Evolutionary conservation across 1,140 invertebrate genomes (phyloP), one percentile per base, ranked within the genome.

Genomic region (Hycleus cichorii): DNA sequence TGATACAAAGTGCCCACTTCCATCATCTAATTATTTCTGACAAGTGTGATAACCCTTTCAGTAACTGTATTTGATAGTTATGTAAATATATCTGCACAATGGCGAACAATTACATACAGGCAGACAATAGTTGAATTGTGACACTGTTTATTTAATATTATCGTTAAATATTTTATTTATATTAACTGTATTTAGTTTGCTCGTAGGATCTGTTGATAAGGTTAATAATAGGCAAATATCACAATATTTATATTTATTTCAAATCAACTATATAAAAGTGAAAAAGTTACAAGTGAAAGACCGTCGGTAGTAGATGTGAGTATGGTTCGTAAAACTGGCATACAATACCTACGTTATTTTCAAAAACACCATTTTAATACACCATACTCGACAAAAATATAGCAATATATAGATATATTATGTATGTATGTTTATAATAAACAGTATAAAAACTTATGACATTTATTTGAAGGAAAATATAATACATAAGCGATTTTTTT

Each of bases 231-330:
- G 32, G 3, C 32, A 1, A 32, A 32, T 32, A 32, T 32, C 32
- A 32, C 32, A 7, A 32, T 32, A 47, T 73, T 72, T 73, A 73
- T 69, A 72, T 73, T 71, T 72, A 73, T 71, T 73, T 69, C 59
- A 68, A 68, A 70, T 67, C 67, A 69, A 71, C 63, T 71, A 69
- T 73, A 73, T 73, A 73, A 73, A 72, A 72, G 72, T 73, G 69
- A 66, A 73, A 73, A 73, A 72, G 65, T 70, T 71, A 71, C 69
- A 64, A 64, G 62, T 72, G 70, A 73, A 72, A 72, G 72, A 73
- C 69, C 60, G 49, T 71, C 55, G 72, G 70, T 72, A 71, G 72
- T 63, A 68, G 62, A 71, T 47, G 69, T 69, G 69, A 63, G 66
- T 70, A 67, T 67, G 64, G 66, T 50, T 58, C 59, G 58, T 44